A percentile compares a stretch with the other conserved stretches of the same genome.
Evolutionary conservation across 2,113 vertebrate species (phyloP).

Genomic region (Gavialis gangeticus): DNA sequence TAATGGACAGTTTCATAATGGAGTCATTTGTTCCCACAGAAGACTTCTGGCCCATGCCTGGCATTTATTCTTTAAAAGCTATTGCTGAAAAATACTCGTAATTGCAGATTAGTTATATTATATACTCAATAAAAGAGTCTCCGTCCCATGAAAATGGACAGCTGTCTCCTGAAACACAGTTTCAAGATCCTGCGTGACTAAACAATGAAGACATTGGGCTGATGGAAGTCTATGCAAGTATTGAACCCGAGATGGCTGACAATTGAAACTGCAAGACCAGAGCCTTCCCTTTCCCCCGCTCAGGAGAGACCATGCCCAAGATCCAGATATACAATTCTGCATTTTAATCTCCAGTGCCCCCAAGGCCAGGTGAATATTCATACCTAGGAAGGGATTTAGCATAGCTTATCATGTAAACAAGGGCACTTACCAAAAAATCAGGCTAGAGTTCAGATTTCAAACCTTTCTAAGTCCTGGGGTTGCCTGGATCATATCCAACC

Average conservation of each 20-base stretch:
- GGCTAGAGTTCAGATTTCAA: background rate
- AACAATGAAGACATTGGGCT: conserved; percentile 4
- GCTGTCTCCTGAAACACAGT: background rate
- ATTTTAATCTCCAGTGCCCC: background rate
- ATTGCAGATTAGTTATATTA: background rate
- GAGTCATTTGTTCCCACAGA: background rate
- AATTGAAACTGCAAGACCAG: background rate
- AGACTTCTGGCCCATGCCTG: background rate
- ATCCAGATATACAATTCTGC: background rate
- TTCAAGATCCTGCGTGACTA: background rate
- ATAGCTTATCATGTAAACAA: background rate
- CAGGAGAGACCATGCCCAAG: background rate
- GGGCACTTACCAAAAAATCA: background rate
- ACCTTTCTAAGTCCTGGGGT: background rate
- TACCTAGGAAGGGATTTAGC: rapidly evolving
- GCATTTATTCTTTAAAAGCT: background rate
- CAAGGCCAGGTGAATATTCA: background rate
- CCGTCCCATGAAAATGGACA: background rate
- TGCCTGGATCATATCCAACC: background rate
- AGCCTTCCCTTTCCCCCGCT: background rate
- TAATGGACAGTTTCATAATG: background rate
- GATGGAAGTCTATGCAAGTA: background rate
- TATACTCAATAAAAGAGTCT: background rate
- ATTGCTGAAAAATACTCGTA: background rate
- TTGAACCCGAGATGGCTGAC: background rate